phyloP scores from a whole-genome alignment of 2,888 invertebrate genomes.

The Ormia ochracea region DNA sequence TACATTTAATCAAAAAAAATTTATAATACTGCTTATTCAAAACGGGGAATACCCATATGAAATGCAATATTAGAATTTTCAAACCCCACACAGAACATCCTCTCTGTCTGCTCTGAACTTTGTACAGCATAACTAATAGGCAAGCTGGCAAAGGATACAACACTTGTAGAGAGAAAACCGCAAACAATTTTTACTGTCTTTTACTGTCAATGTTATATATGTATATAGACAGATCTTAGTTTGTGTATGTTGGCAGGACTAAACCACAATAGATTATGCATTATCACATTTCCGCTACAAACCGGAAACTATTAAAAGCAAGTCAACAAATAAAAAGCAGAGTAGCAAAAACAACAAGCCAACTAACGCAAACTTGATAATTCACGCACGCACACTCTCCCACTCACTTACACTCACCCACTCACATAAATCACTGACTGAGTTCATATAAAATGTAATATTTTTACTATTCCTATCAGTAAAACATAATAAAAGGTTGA shows the following conservation, averaged over 20 bases:
- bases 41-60: too few species aligned
- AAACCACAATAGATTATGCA: conserved; percentile 59
- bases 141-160: background rate
- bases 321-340: conserved; percentile 48
- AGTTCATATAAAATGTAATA: conserved; percentile 14
- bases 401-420: background rate
- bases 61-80: too few species aligned
- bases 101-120: background rate
- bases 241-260: conserved; percentile 19
- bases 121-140: background rate
- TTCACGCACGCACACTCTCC: background rate
- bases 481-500: conserved; percentile 9
- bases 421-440: background rate
- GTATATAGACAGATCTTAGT: conserved; percentile 44
- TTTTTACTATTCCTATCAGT: conserved; percentile 14
- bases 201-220: conserved; percentile 56
- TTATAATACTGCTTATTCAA: too few species aligned
- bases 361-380: background rate
- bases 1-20: too few species aligned
- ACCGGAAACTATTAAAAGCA: conserved; percentile 57
- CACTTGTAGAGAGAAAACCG: conserved; percentile 13
- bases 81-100: too few species aligned
- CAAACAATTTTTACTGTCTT: conserved; percentile 45
- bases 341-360: conserved; percentile 8
- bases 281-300: conserved; percentile 62